Conservation (phyloP, 1,140 invertebrate species). For the Lasioglossum albipes region DNA sequence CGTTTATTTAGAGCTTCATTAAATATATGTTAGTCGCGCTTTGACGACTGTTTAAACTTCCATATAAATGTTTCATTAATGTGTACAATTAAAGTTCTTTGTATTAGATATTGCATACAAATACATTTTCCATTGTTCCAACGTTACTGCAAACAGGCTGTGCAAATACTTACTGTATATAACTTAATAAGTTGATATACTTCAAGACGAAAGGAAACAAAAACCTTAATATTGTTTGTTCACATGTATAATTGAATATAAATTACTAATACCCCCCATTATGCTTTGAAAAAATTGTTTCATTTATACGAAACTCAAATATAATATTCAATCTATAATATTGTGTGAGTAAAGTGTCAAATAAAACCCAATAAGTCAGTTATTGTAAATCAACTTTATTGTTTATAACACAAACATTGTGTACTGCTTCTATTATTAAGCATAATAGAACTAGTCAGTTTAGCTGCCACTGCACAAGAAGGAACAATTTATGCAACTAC, state of each 20-base stretch:
- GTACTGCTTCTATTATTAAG: slow-evolving; percentile 67
- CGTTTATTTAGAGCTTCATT: slow-evolving; percentile 11
- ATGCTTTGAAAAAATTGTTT: slow-evolving; percentile 6
- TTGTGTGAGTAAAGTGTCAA: slow-evolving; percentile 6
- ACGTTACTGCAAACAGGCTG: slow-evolving; percentile 26
- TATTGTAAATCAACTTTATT: slow-evolving; percentile 70
- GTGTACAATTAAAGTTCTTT: background rate
- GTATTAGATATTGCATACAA: slow-evolving; percentile 3
- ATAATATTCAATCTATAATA: background rate
- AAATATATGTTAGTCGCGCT: background rate
- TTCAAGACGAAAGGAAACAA: slow-evolving; percentile 3
- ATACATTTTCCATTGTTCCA: slow-evolving; percentile 4
- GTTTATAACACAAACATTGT: slow-evolving; percentile 72
- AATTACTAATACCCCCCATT: background rate
- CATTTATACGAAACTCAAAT: background rate
- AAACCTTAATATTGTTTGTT: background rate
- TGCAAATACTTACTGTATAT: slow-evolving; percentile 40
- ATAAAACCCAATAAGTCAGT: slow-evolving; percentile 18
- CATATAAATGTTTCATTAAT: slow-evolving; percentile 1
- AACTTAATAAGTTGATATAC: slow-evolving; percentile 28
- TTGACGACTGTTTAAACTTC: background rate
- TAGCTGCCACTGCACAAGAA: slow-evolving; percentile 68
- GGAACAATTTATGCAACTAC: slow-evolving; percentile 66
- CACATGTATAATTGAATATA: slow-evolving; percentile 2
- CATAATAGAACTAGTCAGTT: slow-evolving; percentile 72